Evolutionary conservation across 2,888 invertebrate genomes (phyloP).

Genomic region (Venustoraphidia nigricollis): DNA sequence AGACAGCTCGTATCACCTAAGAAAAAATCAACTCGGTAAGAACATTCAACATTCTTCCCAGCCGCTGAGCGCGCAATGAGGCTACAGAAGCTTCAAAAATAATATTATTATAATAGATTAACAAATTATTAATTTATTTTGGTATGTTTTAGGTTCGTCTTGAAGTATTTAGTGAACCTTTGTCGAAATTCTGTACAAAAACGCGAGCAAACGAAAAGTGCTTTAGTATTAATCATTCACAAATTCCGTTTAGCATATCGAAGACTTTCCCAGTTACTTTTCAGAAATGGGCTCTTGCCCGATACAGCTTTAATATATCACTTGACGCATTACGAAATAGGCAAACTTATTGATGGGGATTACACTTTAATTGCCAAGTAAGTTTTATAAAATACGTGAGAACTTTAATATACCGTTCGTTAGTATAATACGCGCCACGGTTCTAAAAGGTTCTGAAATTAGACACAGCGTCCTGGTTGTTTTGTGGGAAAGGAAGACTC

Average conservation of each 20-base stretch:
- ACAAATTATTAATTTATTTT: not conserved
- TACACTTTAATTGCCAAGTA: conserved; percentile 19
- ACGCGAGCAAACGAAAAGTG: conserved; percentile 53
- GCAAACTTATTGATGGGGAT: conserved; percentile 29
- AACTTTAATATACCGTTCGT: no score
- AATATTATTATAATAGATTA: no score
- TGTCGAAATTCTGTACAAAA: conserved; percentile 42
- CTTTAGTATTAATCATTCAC: conserved; percentile 35
- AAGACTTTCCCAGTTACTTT: conserved; percentile 39
- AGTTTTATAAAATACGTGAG: not conserved
- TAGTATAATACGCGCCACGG: no score
- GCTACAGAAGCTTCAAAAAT: no score
- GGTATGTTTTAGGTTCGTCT: conserved; percentile 30
- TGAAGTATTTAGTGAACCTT: conserved; percentile 43
- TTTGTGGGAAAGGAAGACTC: no score
- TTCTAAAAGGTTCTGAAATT: no score
- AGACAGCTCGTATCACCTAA: conserved; percentile 3
- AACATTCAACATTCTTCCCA: not conserved
- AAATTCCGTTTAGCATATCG: conserved; percentile 42
- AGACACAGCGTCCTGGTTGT: no score
- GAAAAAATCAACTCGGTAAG: conserved; percentile 6
- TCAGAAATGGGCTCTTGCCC: conserved; percentile 45
- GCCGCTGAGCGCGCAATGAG: no score
- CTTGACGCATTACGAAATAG: conserved; percentile 50
- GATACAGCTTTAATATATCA: conserved; percentile 47